Conservation (phyloP, 1,140 invertebrate genomes). For the Archivesica marissinica region DNA sequence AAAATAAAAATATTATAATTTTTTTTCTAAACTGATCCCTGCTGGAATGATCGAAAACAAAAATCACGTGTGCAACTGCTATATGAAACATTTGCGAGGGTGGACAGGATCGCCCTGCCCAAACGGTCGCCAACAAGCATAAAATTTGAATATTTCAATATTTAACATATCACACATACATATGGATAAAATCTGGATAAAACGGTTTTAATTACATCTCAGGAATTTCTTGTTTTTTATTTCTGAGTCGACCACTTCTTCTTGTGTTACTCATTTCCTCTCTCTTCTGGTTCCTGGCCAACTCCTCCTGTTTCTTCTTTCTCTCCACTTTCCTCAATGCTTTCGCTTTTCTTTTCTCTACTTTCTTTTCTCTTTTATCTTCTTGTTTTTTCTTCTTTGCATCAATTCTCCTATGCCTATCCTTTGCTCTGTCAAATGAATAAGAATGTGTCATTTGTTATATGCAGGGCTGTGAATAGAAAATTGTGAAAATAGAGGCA, state of each 20-base stretch:
- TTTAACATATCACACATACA: neutral
- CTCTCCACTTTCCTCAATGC: constrained; percentile 40
- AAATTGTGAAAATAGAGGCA: no score
- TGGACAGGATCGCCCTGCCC: no score
- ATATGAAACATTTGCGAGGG: no score
- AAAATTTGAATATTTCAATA: no score
- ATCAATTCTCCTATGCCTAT: constrained; percentile 39
- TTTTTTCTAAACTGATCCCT: no score
- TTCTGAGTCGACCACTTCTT: constrained; percentile 38
- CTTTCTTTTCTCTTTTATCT: constrained; percentile 36
- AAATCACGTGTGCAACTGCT: no score
- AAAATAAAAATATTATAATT: no score
- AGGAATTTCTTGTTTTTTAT: constrained; percentile 83
- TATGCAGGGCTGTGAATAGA: no score
- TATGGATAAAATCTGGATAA: neutral
- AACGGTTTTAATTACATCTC: constrained; percentile 84
- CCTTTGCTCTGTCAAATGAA: constrained; percentile 27
- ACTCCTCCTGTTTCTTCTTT: constrained; percentile 73
- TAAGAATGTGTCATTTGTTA: no score
- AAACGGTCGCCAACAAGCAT: no score
- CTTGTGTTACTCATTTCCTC: constrained; percentile 19
- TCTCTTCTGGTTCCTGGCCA: constrained; percentile 39
- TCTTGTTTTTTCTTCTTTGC: constrained; percentile 55
- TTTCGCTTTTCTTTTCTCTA: constrained; percentile 73
- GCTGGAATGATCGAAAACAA: no score